Evolutionary conservation across 2,888 invertebrate species (phyloP), one percentile per base, ranked within the genome.

Genomic region (Marasmarcha lunaedactyla): DNA sequence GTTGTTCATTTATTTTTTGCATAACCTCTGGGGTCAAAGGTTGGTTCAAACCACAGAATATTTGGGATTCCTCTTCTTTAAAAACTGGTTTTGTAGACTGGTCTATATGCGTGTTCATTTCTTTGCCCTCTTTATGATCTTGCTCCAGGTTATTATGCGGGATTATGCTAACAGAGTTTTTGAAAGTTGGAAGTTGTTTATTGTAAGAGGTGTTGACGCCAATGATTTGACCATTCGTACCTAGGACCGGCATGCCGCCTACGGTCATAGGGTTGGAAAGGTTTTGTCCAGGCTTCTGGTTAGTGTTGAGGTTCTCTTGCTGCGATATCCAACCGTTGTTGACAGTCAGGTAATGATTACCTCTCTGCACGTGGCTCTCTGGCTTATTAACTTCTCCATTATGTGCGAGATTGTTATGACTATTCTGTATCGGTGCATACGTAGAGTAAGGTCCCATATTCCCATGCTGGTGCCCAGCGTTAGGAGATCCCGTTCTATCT

Each of bases 171-270:
- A 63, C 48, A 6, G 54, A 39, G 45, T 63, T 66, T 54, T 74
- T 77, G 38, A 58, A 59, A 47, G 60, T 66, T 1, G 48, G 38
- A n/a, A 51, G 39, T 41, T 73, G 65, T 51, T 72, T 73, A 46
- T 58, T 62, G 45, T 59, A 70, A 10, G 70, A 67, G 20, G 84
- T 84, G 53, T 87, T 87, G 6, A 87, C 77, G 27, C 86, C 86
- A 41, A 88, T 86, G 37, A 88, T 74, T 62, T 87, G 87, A 34
- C 87, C 87, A 47, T 87, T 87, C 1, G 86, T 85, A 7, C 86
- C 86, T 42, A 87, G 59, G 27, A 87, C 73, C 2, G 79, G 78
- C 45, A 76, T 48, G 4, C 34, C 34, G 15, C 78, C 77, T 2
- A 68, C 61, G 41, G 67, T 68, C 1, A 64, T 49, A 9, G 67